Percentiles rank a stretch among this genome's conserved stretches.
Conservation (phyloP, 2,888 invertebrate species). For the Nomada goodeniana region DNA sequence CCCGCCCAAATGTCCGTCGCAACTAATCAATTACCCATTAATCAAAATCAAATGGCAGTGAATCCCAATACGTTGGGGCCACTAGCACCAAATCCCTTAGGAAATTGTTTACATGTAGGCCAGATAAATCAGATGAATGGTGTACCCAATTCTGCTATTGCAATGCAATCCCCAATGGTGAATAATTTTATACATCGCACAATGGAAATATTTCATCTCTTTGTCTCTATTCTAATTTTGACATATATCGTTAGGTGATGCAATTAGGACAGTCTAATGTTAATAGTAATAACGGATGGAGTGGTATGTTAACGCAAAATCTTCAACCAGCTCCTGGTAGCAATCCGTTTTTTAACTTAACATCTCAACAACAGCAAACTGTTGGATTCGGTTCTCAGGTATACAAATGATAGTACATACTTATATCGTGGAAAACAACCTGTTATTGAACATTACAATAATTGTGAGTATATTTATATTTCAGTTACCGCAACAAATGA, state of each 20-base stretch:
- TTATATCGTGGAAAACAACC: not conserved
- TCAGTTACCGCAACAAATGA: constrained; percentile 85
- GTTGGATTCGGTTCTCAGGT: constrained; percentile 76
- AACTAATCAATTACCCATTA: constrained; percentile 75
- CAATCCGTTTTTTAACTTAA: constrained; percentile 82
- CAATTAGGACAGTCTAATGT: constrained; percentile 77
- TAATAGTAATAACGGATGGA: constrained; percentile 80
- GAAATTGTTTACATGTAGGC: constrained; percentile 73
- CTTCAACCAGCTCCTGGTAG: constrained; percentile 83
- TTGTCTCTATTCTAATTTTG: constrained; percentile 1
- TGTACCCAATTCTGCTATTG: constrained; percentile 72
- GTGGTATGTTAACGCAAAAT: constrained; percentile 81
- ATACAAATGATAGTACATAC: constrained; percentile 17
- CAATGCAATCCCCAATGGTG: constrained; percentile 81
- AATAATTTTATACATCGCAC: constrained; percentile 16
- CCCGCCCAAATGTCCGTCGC: constrained; percentile 78
- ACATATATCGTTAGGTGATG: constrained; percentile 73
- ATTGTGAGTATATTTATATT: constrained; percentile 38
- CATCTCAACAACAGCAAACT: constrained; percentile 72
- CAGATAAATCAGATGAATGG: constrained; percentile 77
- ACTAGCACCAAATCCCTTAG: constrained; percentile 70
- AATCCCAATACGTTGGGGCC: constrained; percentile 73
- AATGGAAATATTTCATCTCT: not conserved
- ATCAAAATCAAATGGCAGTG: constrained; percentile 75
- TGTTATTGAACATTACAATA: not conserved